Evolutionary conservation across 1,140 invertebrate genomes (phyloP).

Genomic region (Pseudomyrmex gracilis): DNA sequence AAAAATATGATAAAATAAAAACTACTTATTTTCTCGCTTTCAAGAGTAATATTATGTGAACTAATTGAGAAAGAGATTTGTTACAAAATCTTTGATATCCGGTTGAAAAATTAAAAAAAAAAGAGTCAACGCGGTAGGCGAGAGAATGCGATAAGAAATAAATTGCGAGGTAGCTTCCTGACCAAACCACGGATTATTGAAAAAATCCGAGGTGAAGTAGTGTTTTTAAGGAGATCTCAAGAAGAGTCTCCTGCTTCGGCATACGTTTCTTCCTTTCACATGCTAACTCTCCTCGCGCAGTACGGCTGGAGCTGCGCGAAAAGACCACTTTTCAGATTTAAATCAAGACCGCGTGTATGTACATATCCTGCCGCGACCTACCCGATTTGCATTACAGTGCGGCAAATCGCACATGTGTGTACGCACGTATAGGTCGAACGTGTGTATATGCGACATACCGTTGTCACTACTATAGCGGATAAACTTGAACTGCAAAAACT

Average conservation of each 20-base stretch:
- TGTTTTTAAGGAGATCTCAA: constrained; percentile 50
- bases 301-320: constrained; percentile 29
- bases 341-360: constrained; percentile 63
- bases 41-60: no score
- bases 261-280: constrained; percentile 61
- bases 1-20: neutral
- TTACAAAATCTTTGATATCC: neutral
- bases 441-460: constrained; percentile 11
- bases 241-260: constrained; percentile 32
- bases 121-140: neutral
- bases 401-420: constrained; percentile 33
- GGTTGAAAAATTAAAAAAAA: constrained; percentile 2
- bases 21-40: neutral
- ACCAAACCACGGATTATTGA: constrained; percentile 43
- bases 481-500: constrained; percentile 33
- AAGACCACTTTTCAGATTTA: constrained; percentile 73
- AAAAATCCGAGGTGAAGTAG: constrained; percentile 49
- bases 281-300: constrained; percentile 61
- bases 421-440: constrained; percentile 26
- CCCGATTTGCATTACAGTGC: constrained; percentile 67
- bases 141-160: constrained; percentile 35
- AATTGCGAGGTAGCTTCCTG: constrained; percentile 47
- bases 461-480: constrained; percentile 16
- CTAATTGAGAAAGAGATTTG: no score
- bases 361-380: constrained; percentile 54